Evolutionary conservation across 2,888 invertebrate genomes (phyloP).

Genomic region (Spodoptera exigua): DNA sequence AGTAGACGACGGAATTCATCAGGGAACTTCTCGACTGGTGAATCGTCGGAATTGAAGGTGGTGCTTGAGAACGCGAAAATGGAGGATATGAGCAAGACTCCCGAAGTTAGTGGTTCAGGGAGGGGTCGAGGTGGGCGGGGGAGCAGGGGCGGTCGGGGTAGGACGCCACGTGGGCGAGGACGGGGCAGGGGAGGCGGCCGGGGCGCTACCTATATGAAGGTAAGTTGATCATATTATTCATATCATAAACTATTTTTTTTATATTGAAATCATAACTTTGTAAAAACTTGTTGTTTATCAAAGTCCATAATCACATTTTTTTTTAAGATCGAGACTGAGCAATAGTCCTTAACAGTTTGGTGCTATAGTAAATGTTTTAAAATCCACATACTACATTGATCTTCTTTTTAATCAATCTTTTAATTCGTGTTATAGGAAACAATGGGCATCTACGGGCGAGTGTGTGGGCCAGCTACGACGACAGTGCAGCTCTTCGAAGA

Average conservation of each 20-base stretch:
- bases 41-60: conserved; percentile 64
- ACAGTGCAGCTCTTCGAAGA: conserved; percentile 91
- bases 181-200: conserved; percentile 83
- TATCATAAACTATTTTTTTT: no score
- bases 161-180: conserved; percentile 73
- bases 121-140: conserved; percentile 64
- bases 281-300: no score
- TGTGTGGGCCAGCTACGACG: conserved; percentile 85
- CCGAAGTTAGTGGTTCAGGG: conserved; percentile 60
- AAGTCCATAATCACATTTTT: no score
- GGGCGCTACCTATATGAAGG: conserved; percentile 76
- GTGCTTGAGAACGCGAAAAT: conserved; percentile 62
- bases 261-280: no score
- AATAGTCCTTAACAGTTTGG: no score
- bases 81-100: conserved; percentile 73
- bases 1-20: conserved; percentile 73
- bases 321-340: no score
- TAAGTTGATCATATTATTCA: no score
- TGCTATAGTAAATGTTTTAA: no score
- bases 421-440: conserved; percentile 76
- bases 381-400: no score
- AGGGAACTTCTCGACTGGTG: conserved; percentile 65
- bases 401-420: no score
- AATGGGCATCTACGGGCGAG: conserved; percentile 85
- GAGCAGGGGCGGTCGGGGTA: conserved; percentile 62